Base-by-base conservation (phyloP, 2,113 vertebrate genomes). In the Pholis gunnellus region DNA sequence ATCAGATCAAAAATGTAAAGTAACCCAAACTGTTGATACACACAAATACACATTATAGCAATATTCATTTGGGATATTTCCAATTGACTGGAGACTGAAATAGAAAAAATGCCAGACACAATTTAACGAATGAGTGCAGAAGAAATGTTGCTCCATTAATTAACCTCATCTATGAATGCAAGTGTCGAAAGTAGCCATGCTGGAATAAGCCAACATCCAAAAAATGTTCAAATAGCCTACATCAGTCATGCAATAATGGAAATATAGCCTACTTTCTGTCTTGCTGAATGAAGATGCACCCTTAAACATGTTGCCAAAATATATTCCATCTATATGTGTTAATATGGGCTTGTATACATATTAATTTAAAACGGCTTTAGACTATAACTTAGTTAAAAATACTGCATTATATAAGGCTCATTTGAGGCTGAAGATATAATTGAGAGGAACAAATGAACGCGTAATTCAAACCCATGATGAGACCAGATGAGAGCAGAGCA, bases 1-100 rank as follows among this genome's bases (percentile, higher is more conserved):
- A 20, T 40, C 25, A 7, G 42, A 74, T 59, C 25, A 81, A 75
- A 89, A 67, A n/a, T 14, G 63, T 76, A 87, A 20, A 81, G 44
- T 15, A 50, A 18, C 56, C 18, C 27, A 10, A 48, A 34, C 42
- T 46, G 27, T 29, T 63, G 20, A 63, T 66, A 13, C 27, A 29
- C 38, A 38, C 44, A 22, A n/a, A 84, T 71, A 31, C 70, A 56
- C 7, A 60, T 64, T 34, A 48, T 46, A 34, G 29, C 8, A 4
- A 8, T 50, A 60, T 75, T 75, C 0, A 67, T 78, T 50, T 80
- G 0, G 20, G 60, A 31, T 54, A 25, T 57, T 76, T 76, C 29
- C 40, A 50, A 56, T 64, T 52, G 38, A 59, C 31, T 71, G n/a
- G 31, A 61, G 52, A 46, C 14, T 56, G 11, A 22, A 14, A 56